Conservation (phyloP, 1,140 invertebrate genomes). For the Brachionus sp. region DNA sequence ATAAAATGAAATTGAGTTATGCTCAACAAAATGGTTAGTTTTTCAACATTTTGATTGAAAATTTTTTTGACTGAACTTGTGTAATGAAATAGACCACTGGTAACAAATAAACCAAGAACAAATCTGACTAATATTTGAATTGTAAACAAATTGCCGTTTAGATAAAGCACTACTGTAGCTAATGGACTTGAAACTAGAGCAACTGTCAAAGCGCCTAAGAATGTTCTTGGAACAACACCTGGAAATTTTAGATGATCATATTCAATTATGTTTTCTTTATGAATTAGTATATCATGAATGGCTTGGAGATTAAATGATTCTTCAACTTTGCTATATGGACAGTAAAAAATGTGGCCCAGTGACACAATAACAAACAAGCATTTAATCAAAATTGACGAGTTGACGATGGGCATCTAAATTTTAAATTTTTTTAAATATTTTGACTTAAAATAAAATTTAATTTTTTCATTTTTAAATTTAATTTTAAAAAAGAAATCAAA, state of each 20-base stretch:
- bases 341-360: conserved; percentile 64
- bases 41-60: conserved; percentile 73
- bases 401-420: conserved; percentile 9
- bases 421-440: too few relatives aligned
- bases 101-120: conserved; percentile 71
- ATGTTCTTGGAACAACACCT: conserved; percentile 93
- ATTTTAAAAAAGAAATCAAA: too few relatives aligned
- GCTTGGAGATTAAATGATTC: conserved; percentile 98
- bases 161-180: not conserved
- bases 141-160: not conserved
- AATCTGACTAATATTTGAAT: conserved; percentile 66
- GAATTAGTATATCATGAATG: conserved; percentile 90
- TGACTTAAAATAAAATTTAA: too few relatives aligned
- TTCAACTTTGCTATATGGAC: conserved; percentile 97
- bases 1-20: conserved; percentile 94
- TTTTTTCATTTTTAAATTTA: too few relatives aligned
- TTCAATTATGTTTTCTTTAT: conserved; percentile 76
- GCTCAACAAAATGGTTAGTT: conserved; percentile 79
- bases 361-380: not conserved
- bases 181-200: conserved; percentile 74
- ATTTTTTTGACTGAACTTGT: conserved; percentile 62
- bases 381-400: not conserved
- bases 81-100: conserved; percentile 71
- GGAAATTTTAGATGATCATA: conserved; percentile 98
- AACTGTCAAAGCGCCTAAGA: conserved; percentile 84